Conservation (phyloP, 1,140 invertebrate genomes). For the Temnothorax curvispinosus region DNA sequence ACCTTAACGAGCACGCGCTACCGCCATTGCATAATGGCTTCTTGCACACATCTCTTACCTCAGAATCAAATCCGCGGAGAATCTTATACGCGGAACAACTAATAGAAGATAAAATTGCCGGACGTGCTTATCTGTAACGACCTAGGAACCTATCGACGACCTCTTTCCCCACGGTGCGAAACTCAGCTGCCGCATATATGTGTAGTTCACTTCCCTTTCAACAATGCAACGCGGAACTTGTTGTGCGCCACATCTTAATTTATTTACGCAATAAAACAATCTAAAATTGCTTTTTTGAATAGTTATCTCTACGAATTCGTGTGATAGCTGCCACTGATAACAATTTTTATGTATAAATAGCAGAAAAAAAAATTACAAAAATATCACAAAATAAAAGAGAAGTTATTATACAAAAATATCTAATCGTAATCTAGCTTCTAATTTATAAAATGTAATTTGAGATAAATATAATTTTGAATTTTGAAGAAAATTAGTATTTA, state of each 20-base stretch:
- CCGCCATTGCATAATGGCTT: slow-evolving; percentile 20
- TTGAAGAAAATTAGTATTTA: background rate
- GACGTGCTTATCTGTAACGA: slow-evolving; percentile 57
- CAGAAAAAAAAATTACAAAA: background rate
- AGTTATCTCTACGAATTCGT: background rate
- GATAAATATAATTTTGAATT: background rate
- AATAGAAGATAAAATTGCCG: slow-evolving; percentile 60
- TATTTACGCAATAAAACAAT: slow-evolving; percentile 20
- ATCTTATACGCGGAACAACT: slow-evolving; percentile 45
- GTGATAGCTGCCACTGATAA: background rate
- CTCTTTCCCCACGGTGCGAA: slow-evolving; percentile 41
- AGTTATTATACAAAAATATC: background rate
- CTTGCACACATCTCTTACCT: background rate
- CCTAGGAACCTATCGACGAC: slow-evolving; percentile 4
- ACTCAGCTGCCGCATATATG: background rate
- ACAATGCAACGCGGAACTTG: slow-evolving; percentile 46
- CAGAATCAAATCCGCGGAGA: background rate
- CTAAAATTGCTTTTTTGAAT: background rate
- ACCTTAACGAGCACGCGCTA: slow-evolving; percentile 27
- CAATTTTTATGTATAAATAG: background rate
- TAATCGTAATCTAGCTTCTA: background rate
- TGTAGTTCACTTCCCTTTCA: background rate
- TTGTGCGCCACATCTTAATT: slow-evolving; percentile 16
- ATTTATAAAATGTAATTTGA: background rate
- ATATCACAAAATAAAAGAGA: background rate